Evolutionary conservation across 2,113 vertebrate genomes (phyloP).

Genomic region (Brachyhypopomus gauderio): DNA sequence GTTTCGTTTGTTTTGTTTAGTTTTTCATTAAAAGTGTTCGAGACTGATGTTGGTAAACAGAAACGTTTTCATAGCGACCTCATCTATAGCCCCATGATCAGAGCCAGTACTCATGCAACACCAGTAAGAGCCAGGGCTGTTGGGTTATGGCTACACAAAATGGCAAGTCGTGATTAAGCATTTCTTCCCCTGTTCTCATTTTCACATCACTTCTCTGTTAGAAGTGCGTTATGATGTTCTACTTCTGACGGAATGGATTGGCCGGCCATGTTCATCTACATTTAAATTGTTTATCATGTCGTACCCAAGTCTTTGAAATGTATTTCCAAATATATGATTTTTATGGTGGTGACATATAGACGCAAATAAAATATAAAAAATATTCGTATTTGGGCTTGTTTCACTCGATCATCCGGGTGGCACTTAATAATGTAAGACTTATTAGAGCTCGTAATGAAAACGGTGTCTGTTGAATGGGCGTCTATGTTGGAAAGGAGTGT

Average conservation of each 20-base stretch:
- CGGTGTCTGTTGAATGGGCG: constrained; percentile 86
- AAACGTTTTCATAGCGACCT: too few species aligned
- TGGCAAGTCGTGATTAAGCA: constrained; percentile 28
- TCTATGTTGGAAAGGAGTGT: constrained; percentile 90
- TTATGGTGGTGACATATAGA: constrained; percentile 66
- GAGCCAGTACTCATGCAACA: too few species aligned
- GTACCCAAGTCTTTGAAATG: constrained; percentile 30
- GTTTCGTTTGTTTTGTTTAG: too few species aligned
- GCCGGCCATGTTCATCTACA: too few species aligned
- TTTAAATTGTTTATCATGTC: neutral
- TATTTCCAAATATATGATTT: constrained; percentile 54
- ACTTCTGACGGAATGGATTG: too few species aligned
- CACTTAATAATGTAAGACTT: constrained; percentile 98
- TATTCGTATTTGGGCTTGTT: constrained; percentile 78
- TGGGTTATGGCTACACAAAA: constrained; percentile 38
- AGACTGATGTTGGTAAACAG: too few species aligned
- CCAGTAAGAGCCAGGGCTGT: constrained; percentile 15
- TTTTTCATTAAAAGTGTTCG: too few species aligned
- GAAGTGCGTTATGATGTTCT: too few species aligned
- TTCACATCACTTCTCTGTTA: neutral
- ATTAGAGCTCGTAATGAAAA: constrained; percentile 96
- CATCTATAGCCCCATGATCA: too few species aligned
- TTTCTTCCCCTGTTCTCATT: neutral
- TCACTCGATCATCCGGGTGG: constrained; percentile 87
- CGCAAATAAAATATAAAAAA: constrained; percentile 80